A percentile compares a stretch with the other conserved stretches of the same genome.
These are phyloP conservation scores for Sebastes jordani DNA, from an alignment of 2,797 vertebrate species.

Conservation along the genomic window DNA sequence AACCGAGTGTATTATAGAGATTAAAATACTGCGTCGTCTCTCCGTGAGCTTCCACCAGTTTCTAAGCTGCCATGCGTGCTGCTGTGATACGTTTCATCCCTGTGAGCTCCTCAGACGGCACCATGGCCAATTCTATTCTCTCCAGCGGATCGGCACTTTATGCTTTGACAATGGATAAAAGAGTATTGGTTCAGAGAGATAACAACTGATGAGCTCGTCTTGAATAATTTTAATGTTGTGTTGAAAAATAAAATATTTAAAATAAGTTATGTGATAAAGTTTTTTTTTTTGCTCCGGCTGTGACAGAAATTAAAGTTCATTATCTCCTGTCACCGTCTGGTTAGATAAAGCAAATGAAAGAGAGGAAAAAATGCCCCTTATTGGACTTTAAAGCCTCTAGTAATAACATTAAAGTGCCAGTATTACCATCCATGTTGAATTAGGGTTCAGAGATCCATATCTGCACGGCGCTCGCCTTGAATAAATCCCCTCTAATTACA, in stretches of 20 bases:
- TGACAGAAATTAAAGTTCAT: conserved; percentile 52
- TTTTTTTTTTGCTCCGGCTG: conserved; percentile 11
- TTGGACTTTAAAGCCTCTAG: conserved; percentile 40
- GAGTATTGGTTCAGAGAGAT: conserved; percentile 20
- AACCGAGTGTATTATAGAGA: neutral
- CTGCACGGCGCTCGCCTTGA: neutral
- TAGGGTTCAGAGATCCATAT: conserved; percentile 42
- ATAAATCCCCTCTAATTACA: conserved; percentile 47
- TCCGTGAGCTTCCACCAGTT: conserved; percentile 2
- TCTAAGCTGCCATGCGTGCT: neutral
- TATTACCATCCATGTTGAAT: conserved; percentile 43
- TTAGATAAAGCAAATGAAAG: conserved; percentile 47
- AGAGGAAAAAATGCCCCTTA: conserved; percentile 15
- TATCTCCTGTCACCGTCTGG: conserved; percentile 45
- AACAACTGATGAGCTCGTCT: conserved; percentile 25
- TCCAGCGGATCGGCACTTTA: neutral
- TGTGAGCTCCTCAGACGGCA: neutral
- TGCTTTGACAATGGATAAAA: neutral
- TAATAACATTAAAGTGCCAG: conserved; percentile 39
- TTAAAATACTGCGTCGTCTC: neutral
- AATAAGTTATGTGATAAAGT: conserved; percentile 13
- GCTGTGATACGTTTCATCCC: conserved; percentile 17
- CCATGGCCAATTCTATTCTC: neutral
- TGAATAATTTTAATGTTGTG: conserved; percentile 32
- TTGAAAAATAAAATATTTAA: conserved; percentile 28